A percentile compares a stretch with the other conserved stretches of the same genome.
Evolutionary conservation across 2,888 invertebrate genomes (phyloP).

Genomic region (Dorcus hopei): DNA sequence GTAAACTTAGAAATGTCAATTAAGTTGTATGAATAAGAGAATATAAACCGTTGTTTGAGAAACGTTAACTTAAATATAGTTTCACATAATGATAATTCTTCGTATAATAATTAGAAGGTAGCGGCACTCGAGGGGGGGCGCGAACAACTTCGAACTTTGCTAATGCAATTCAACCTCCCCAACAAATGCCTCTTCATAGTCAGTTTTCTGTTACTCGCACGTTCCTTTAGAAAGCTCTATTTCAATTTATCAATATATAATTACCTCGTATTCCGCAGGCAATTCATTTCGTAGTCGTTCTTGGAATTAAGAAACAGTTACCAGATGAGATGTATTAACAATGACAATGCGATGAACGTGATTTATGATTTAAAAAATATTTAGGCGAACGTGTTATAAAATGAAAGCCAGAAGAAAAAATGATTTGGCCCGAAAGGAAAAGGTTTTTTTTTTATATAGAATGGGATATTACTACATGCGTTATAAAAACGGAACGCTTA

Average conservation of each 20-base stretch:
- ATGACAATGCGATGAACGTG: too few species aligned
- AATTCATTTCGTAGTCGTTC: slow-evolving; percentile 2
- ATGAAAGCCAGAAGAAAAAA: too few species aligned
- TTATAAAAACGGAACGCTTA: slow-evolving; percentile 13
- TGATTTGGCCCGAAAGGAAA: too few species aligned
- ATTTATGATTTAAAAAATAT: too few species aligned
- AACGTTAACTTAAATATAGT: neutral
- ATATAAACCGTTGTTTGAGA: too few species aligned
- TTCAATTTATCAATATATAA: slow-evolving; percentile 24
- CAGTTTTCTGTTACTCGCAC: slow-evolving; percentile 16
- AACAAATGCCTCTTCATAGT: slow-evolving; percentile 6
- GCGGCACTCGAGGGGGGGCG: neutral
- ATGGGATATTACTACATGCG: neutral
- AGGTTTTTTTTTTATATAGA: neutral
- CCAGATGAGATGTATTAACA: neutral
- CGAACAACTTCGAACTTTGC: slow-evolving; percentile 10
- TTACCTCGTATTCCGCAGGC: slow-evolving; percentile 20
- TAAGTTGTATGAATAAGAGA: too few species aligned
- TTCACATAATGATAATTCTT: neutral
- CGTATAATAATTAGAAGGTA: slow-evolving; percentile 1
- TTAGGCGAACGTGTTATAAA: too few species aligned
- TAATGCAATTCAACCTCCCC: slow-evolving; percentile 19
- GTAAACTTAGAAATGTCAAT: too few species aligned
- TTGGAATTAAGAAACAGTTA: neutral
- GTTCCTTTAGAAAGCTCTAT: slow-evolving; percentile 22